These are phyloP conservation scores for Alethe diademata DNA, from an alignment of 2,113 vertebrate genomes.

Conservation along the genomic window DNA sequence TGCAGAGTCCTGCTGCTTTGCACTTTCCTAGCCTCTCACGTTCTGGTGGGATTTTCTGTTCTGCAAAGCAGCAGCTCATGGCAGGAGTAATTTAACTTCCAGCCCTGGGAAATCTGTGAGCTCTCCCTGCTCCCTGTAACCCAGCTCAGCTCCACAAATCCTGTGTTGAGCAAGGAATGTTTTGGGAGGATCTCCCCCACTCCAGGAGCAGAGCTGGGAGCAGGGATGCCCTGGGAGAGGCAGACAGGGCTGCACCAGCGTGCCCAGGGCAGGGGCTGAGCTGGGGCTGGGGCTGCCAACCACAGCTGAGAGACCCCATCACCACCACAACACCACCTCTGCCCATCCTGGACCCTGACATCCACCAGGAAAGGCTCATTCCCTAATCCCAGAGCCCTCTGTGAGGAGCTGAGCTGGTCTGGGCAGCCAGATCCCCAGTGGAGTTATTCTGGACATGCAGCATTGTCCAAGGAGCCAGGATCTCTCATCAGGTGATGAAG, in stretches of 20 bases:
- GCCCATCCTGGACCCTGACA: background rate
- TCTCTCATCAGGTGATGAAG: background rate
- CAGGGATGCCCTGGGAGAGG: background rate
- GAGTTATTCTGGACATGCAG: background rate
- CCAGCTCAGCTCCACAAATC: background rate
- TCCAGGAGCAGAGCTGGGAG: background rate
- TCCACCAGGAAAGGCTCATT: background rate
- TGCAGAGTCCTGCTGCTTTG: background rate
- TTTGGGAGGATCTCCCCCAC: background rate
- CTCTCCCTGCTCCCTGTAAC: background rate
- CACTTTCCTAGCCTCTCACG: background rate
- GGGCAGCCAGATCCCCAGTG: background rate
- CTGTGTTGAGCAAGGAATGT: background rate
- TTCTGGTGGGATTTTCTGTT: background rate
- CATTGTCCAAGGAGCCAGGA: background rate
- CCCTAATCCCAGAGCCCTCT: background rate
- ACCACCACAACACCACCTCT: fast-evolving
- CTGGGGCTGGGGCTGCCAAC: background rate
- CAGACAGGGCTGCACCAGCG: background rate
- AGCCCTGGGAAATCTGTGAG: background rate
- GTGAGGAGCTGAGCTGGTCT: background rate
- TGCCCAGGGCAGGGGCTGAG: background rate
- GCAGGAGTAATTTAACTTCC: background rate
- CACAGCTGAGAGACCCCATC: background rate
- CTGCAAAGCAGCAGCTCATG: background rate